These are phyloP conservation scores for Dryoscopus gambensis DNA, from an alignment of 2,113 vertebrate species.

Conservation along the genomic window DNA sequence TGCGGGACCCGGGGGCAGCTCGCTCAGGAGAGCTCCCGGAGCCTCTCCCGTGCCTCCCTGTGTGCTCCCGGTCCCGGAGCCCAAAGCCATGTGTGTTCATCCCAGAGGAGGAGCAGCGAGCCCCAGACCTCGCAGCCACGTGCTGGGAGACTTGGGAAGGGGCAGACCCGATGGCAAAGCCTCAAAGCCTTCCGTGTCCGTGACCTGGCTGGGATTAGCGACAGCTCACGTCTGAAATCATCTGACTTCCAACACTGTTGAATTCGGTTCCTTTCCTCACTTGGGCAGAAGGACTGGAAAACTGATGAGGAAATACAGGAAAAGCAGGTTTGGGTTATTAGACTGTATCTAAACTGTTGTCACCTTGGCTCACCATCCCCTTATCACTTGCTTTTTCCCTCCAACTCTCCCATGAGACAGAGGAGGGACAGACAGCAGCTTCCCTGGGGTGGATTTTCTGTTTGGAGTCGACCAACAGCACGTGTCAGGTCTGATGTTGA, in stretches of 20 bases:
- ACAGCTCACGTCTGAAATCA: fast-evolving
- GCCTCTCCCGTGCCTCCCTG: neutral
- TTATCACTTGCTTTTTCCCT: neutral
- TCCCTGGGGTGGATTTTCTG: neutral
- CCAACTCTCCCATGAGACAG: neutral
- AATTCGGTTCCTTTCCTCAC: neutral
- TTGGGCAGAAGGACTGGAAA: neutral
- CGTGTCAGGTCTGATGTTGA: fast-evolving
- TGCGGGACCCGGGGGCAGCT: neutral
- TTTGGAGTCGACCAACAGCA: neutral
- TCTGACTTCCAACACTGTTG: neutral
- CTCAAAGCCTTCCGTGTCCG: neutral
- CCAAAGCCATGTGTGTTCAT: neutral
- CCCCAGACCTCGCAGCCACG: fast-evolving
- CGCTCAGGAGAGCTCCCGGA: neutral
- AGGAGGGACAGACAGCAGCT: neutral
- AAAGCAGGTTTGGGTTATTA: neutral
- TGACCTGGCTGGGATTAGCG: fast-evolving
- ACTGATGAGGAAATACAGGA: neutral
- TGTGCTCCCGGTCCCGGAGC: fast-evolving
- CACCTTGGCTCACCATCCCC: neutral
- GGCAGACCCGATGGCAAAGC: neutral
- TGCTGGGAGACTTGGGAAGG: neutral
- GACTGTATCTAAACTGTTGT: neutral
- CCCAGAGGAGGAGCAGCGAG: neutral